Evolutionary conservation across 2,797 vertebrate genomes (phyloP).

Genomic region (Sebastiscus albofasciatus): DNA sequence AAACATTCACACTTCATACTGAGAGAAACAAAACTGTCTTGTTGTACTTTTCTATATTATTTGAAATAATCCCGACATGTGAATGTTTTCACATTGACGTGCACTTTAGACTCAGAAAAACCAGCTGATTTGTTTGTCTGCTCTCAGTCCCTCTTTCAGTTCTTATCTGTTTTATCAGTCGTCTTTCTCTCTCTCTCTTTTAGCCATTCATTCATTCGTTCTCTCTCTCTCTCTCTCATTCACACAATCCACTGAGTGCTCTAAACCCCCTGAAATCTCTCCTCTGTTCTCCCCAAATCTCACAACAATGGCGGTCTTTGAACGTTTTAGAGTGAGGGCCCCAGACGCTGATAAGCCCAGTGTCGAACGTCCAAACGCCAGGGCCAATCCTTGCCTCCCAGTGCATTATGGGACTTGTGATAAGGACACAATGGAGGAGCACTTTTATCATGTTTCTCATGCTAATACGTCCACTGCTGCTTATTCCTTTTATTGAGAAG

Average conservation of each 20-base stretch:
- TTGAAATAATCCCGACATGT: background rate
- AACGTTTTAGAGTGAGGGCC: conserved; percentile 35
- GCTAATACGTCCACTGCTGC: conserved; percentile 56
- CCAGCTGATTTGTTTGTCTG: background rate
- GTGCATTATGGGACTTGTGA: conserved; percentile 66
- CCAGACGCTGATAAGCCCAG: conserved; percentile 62
- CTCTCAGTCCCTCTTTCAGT: background rate
- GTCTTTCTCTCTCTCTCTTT: conserved; percentile 1
- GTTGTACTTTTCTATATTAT: background rate
- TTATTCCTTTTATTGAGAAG: conserved; percentile 45
- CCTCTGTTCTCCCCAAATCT: conserved; percentile 61
- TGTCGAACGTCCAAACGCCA: conserved; percentile 41
- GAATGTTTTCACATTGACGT: background rate
- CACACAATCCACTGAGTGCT: conserved; percentile 31
- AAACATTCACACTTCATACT: background rate
- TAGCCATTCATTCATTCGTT: background rate
- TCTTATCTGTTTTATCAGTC: conserved; percentile 23
- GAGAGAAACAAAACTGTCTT: background rate
- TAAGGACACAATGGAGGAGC: conserved; percentile 68
- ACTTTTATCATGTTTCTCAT: conserved; percentile 64
- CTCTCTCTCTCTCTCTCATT: background rate
- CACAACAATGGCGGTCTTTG: conserved; percentile 67
- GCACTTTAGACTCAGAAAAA: background rate
- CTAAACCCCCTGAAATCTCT: conserved; percentile 48
- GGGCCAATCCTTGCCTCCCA: conserved; percentile 56